Conservation (phyloP, 2,113 vertebrate genomes). For the Gracilinanus agilis region DNA sequence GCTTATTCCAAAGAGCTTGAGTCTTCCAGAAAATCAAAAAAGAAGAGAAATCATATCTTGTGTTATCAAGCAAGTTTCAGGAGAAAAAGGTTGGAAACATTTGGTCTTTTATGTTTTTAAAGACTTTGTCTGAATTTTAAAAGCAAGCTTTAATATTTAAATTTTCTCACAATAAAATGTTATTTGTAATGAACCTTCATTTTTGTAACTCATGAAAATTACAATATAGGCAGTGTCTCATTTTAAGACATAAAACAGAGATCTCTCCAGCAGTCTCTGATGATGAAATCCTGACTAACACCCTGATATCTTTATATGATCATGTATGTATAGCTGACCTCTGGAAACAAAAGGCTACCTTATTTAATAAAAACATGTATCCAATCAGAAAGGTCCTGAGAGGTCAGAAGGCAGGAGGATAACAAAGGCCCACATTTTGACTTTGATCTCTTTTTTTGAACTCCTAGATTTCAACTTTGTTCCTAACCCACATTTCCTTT, state of each 20-base stretch:
- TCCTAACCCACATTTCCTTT: slow-evolving; percentile 8
- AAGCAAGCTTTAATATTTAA: background rate
- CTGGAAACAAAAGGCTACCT: background rate
- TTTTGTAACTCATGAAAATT: background rate
- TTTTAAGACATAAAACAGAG: background rate
- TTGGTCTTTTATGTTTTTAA: background rate
- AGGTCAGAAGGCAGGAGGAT: background rate
- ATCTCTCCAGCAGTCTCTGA: background rate
- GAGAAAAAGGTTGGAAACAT: background rate
- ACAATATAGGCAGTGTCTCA: background rate
- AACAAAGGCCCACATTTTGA: background rate
- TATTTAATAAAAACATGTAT: background rate
- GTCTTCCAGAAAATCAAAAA: background rate
- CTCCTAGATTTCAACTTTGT: background rate
- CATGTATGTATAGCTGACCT: background rate
- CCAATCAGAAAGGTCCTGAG: background rate
- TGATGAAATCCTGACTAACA: background rate
- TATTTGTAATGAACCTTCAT: background rate
- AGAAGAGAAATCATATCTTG: background rate
- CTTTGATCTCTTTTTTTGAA: background rate
- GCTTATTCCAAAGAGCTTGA: background rate
- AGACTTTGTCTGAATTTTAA: background rate
- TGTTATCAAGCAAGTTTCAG: background rate
- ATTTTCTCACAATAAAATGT: background rate
- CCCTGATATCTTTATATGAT: background rate